Evolutionary conservation across 2,797 vertebrate species (phyloP).

Genomic region (Cercopithecus hamlyni): DNA sequence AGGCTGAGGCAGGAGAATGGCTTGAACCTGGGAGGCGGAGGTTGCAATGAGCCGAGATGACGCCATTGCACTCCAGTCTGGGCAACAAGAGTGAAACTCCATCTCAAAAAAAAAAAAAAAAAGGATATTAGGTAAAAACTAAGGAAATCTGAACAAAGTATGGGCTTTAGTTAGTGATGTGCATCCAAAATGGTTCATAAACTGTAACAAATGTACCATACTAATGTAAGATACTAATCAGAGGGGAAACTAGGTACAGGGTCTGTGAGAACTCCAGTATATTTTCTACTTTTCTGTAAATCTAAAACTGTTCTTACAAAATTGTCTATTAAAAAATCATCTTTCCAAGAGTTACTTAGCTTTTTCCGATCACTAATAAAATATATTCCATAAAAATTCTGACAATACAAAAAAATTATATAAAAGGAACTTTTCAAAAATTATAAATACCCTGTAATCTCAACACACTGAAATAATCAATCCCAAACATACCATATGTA

Average conservation of each 20-base stretch:
- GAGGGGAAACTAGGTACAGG: not conserved
- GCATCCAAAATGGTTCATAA: not conserved
- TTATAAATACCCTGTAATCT: not conserved
- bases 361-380: slow-evolving; percentile 24
- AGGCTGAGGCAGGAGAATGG: too few species aligned
- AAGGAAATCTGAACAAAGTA: not conserved
- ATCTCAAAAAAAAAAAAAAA: too few species aligned
- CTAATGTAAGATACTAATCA: not conserved
- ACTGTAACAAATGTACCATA: not conserved
- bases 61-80: too few species aligned
- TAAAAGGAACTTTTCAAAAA: not conserved
- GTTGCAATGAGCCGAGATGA: too few species aligned
- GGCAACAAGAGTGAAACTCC: too few species aligned
- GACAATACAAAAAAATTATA: not conserved
- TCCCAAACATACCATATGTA: not conserved
- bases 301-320: not conserved
- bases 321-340: not conserved
- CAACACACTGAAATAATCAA: not conserved
- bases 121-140: not conserved
- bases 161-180: not conserved
- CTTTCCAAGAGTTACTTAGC: slow-evolving; percentile 4
- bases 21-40: too few species aligned
- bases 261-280: not conserved
- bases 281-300: not conserved
- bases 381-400: not conserved